Conservation (phyloP, 2,113 vertebrate species). For the Pedetes capensis region DNA sequence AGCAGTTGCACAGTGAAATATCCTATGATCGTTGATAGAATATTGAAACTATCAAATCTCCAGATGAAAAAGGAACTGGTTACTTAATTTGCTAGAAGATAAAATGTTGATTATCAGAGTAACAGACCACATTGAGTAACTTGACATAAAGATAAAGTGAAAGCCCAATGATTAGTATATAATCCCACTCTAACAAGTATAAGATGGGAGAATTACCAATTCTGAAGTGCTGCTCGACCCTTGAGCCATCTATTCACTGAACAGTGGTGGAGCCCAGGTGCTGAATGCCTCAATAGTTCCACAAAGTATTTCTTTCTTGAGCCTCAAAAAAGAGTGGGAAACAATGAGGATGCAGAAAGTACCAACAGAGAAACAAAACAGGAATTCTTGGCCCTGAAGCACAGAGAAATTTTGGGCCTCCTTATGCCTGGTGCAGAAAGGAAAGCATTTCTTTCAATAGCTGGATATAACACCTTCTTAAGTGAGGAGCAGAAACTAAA, state of each 20-base stretch:
- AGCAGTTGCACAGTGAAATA: no score
- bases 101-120: neutral
- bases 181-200: fast-evolving
- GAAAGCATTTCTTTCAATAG: neutral
- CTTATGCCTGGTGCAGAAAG: neutral
- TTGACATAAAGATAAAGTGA: neutral
- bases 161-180: fast-evolving
- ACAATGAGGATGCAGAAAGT: neutral
- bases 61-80: neutral
- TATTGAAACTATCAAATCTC: fast-evolving
- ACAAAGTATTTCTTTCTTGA: neutral
- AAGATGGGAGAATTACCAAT: fast-evolving
- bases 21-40: fast-evolving
- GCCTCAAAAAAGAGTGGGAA: no score
- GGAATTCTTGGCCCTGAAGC: neutral
- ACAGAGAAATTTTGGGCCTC: neutral
- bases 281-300: neutral
- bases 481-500: fast-evolving
- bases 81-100: neutral
- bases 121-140: neutral
- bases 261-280: no score
- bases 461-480: neutral
- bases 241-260: neutral
- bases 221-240: neutral
- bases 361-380: neutral